Evolutionary conservation across 2,797 vertebrate genomes (phyloP).

Genomic region (Chelidonichthys spinosus): DNA sequence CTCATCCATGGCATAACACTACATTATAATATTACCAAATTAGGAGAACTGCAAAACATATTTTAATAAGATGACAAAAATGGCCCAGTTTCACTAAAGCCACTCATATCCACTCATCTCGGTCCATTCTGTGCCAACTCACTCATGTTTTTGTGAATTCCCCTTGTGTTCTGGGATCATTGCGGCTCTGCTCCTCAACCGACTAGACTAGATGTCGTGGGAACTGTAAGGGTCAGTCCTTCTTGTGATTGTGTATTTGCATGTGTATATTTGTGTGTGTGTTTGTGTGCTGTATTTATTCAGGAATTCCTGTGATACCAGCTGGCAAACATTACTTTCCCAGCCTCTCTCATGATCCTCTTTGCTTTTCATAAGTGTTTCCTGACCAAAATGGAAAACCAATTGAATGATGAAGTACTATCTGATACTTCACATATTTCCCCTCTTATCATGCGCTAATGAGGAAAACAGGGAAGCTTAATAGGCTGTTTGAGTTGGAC

Average conservation of each 20-base stretch:
- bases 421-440: constrained; percentile 53
- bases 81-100: constrained; percentile 16
- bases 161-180: constrained; percentile 43
- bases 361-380: constrained; percentile 60
- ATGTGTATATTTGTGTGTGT: constrained; percentile 13
- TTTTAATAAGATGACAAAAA: constrained; percentile 21
- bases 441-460: constrained; percentile 56
- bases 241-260: not conserved
- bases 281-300: constrained; percentile 58
- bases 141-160: constrained; percentile 45
- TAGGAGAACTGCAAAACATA: constrained; percentile 9
- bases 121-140: constrained; percentile 27
- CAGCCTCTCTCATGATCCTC: constrained; percentile 63
- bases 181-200: constrained; percentile 47
- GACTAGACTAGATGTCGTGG: constrained; percentile 68
- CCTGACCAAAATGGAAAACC: constrained; percentile 65
- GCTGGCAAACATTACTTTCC: constrained; percentile 69
- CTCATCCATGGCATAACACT: not conserved
- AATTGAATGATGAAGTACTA: constrained; percentile 61
- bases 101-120: constrained; percentile 28
- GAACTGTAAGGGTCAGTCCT: constrained; percentile 59
- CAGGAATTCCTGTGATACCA: constrained; percentile 69
- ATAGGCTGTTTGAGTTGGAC: constrained; percentile 32
- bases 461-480: constrained; percentile 51
- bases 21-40: not conserved